These are phyloP conservation scores for Mamestra configurata DNA, from an alignment of 1,140 invertebrate genomes.

Conservation along the genomic window DNA sequence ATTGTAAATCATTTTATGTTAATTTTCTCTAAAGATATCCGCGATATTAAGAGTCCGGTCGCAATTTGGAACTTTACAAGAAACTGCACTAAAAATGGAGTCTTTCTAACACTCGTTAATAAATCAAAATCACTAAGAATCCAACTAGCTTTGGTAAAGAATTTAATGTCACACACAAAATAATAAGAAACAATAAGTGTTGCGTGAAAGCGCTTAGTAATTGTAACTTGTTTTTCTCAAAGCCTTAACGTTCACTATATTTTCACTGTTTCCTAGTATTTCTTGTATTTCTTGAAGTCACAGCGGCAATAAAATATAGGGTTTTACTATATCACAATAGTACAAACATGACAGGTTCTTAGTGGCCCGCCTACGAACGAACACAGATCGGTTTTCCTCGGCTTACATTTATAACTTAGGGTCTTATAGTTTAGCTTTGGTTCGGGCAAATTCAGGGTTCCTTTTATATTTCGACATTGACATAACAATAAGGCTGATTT, in stretches of 20 bases:
- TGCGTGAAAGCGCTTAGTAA: background rate
- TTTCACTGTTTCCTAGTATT: constrained; percentile 16
- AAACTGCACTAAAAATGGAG: too few relatives aligned
- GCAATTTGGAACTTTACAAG: too few relatives aligned
- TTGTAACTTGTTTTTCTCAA: background rate
- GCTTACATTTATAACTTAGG: constrained; percentile 33
- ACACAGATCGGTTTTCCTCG: constrained; percentile 1
- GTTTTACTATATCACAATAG: constrained; percentile 36
- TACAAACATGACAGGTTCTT: constrained; percentile 38
- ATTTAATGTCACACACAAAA: background rate
- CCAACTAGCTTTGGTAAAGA: too few relatives aligned
- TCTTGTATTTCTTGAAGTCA: constrained; percentile 33
- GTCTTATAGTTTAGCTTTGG: constrained; percentile 16
- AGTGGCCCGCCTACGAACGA: constrained; percentile 26
- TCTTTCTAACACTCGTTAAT: too few relatives aligned
- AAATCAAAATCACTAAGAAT: background rate
- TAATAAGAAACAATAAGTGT: background rate
- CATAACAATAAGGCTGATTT: too few relatives aligned
- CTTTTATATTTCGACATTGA: background rate
- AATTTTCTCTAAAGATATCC: too few relatives aligned
- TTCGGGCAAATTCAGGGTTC: background rate
- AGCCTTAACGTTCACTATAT: constrained; percentile 4
- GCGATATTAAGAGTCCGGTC: too few relatives aligned
- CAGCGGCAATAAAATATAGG: constrained; percentile 30
- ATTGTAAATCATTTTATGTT: too few relatives aligned